Evolutionary conservation across 2,888 invertebrate species (phyloP).

Genomic region (Rotaria macrura): DNA sequence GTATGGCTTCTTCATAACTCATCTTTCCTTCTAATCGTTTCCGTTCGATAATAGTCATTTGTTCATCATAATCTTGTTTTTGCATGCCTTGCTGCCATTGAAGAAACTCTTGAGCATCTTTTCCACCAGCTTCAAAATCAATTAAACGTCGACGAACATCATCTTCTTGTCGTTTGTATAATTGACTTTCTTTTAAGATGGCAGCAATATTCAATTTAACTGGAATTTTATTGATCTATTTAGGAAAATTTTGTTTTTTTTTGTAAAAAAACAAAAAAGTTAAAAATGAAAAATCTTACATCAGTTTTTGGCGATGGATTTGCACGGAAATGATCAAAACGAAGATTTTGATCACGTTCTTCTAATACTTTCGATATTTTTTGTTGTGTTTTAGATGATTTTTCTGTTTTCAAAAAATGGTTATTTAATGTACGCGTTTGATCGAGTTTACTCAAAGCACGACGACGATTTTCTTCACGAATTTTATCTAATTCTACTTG

Average conservation of each 20-base stretch:
- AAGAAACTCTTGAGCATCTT: conserved; percentile 28
- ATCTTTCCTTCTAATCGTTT: conserved; percentile 41
- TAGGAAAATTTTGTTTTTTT: too few species aligned
- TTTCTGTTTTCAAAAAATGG: conserved; percentile 38
- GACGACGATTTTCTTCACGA: conserved; percentile 39
- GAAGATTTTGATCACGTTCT: conserved; percentile 41
- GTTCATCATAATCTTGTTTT: conserved; percentile 23
- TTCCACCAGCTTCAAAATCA: conserved; percentile 27
- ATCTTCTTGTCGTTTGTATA: conserved; percentile 27
- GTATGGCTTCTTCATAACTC: conserved; percentile 49
- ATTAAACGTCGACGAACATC: conserved; percentile 28
- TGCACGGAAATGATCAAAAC: conserved; percentile 43
- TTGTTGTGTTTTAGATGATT: conserved; percentile 43
- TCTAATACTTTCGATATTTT: conserved; percentile 40
- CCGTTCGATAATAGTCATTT: conserved; percentile 23
- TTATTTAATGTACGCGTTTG: conserved; percentile 34
- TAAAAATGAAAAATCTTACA: too few species aligned
- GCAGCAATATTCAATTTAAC: conserved; percentile 31
- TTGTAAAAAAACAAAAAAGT: conserved; percentile 29
- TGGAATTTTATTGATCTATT: conserved; percentile 16
- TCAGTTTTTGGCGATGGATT: conserved; percentile 41
- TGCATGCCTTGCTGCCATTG: conserved; percentile 28
- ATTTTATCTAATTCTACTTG: conserved; percentile 37
- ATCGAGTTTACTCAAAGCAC: conserved; percentile 41
- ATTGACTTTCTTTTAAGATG: conserved; percentile 31